phyloP scores from a whole-genome alignment of 2,113 vertebrate genomes.

The Oreotragus oreotragus region DNA sequence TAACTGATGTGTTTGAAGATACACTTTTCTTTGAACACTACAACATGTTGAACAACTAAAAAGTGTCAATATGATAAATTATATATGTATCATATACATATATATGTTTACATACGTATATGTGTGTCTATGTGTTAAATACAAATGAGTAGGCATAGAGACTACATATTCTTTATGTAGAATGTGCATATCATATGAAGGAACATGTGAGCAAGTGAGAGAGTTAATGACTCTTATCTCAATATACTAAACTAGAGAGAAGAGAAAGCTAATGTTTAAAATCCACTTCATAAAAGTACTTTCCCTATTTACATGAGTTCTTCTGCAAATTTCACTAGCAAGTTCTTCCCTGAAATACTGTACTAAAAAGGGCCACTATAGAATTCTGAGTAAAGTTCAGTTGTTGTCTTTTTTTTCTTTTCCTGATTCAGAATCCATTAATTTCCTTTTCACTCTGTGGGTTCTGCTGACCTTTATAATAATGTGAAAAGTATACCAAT shows the following conservation, averaged over 20 bases:
- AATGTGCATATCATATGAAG: background rate
- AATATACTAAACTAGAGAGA: slow-evolving; percentile 12
- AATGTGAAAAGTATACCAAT: slow-evolving; percentile 57
- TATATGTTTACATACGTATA: background rate
- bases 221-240: slow-evolving; percentile 12
- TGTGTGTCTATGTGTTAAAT: background rate
- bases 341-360: slow-evolving; percentile 42
- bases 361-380: slow-evolving; percentile 54
- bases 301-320: slow-evolving; percentile 68
- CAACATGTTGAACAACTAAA: background rate
- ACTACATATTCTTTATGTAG: background rate
- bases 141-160: background rate
- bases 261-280: slow-evolving; percentile 58
- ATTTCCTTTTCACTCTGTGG: slow-evolving; percentile 47
- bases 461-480: slow-evolving; percentile 44
- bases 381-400: slow-evolving; percentile 73
- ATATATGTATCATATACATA: background rate
- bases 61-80: background rate
- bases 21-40: background rate
- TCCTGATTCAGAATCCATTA: slow-evolving; percentile 64
- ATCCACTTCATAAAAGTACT: slow-evolving; percentile 65
- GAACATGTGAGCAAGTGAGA: background rate
- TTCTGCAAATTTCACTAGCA: slow-evolving; percentile 71
- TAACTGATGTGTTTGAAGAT: background rate
- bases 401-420: slow-evolving; percentile 20